These are phyloP conservation scores for Drosophila paulistorum DNA, from an alignment of 1,140 invertebrate species.

Conservation along the genomic window DNA sequence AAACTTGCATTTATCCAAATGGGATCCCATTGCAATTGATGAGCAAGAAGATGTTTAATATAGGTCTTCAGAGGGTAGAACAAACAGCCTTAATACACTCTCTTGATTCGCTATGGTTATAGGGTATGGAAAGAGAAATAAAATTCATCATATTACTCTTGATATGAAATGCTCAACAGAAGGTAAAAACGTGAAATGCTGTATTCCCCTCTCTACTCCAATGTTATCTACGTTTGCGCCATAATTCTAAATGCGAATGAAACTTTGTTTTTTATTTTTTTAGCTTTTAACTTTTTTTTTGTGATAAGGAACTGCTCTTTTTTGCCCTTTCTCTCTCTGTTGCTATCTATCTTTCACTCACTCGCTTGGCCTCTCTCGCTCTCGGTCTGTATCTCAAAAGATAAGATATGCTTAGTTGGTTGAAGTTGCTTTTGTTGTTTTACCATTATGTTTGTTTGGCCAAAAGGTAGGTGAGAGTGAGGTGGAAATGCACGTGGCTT, in stretches of 20 bases:
- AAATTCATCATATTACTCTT: conserved; percentile 4
- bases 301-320: conserved; percentile 51
- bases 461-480: not conserved
- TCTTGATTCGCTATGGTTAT: not conserved
- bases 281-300: conserved; percentile 47
- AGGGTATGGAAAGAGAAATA: conserved; percentile 3
- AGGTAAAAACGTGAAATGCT: conserved; percentile 29
- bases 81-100: not conserved
- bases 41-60: too few relatives aligned
- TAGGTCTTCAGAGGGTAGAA: too few relatives aligned
- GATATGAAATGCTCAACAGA: conserved; percentile 1
- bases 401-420: conserved; percentile 10
- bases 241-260: conserved; percentile 66
- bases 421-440: conserved; percentile 6
- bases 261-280: conserved; percentile 28
- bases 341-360: not conserved
- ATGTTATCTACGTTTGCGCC: conserved; percentile 68
- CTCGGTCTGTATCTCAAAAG: not conserved
- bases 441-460: conserved; percentile 4
- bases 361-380: not conserved
- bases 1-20: too few relatives aligned
- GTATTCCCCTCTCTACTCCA: not conserved
- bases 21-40: too few relatives aligned
- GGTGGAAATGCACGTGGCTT: conserved; percentile 7
- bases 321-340: conserved; percentile 1